Conservation (phyloP, 92 coral and sea anemone genomes). For the Phenganax marumi region DNA sequence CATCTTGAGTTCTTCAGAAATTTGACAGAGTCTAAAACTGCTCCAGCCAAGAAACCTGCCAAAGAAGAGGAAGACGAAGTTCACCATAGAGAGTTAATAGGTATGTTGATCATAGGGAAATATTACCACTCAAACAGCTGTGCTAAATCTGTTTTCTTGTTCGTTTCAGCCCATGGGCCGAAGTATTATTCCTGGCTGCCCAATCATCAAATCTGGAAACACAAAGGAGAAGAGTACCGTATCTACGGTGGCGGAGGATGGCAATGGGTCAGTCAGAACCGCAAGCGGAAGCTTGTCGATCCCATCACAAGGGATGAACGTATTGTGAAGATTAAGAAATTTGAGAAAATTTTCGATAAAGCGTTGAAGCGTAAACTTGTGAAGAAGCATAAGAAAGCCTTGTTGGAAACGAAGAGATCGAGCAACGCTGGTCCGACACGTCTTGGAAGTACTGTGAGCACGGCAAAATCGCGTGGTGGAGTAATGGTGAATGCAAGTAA, state of each 20-base stretch:
- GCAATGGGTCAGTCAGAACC: constrained; percentile 88
- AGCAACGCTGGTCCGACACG: constrained; percentile 17
- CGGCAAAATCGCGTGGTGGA: constrained; percentile 8
- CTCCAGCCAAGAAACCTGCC: constrained; percentile 62
- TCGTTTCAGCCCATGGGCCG: constrained; percentile 49
- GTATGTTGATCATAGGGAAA: constrained; percentile 32
- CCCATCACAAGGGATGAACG: constrained; percentile 60
- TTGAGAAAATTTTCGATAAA: constrained; percentile 68
- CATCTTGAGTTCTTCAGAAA: constrained; percentile 80
- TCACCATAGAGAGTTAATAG: constrained; percentile 56
- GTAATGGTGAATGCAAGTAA: not conserved
- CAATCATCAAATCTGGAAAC: constrained; percentile 96
- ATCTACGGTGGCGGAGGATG: constrained; percentile 97
- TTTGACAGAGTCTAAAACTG: constrained; percentile 67
- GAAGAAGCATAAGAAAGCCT: constrained; percentile 34
- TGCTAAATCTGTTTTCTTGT: not conserved
- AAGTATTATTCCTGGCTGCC: constrained; percentile 97
- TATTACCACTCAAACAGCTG: not conserved
- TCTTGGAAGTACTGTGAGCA: not conserved
- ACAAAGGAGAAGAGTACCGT: constrained; percentile 96
- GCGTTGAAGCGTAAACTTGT: constrained; percentile 43
- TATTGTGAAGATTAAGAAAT: constrained; percentile 71
- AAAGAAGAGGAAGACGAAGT: constrained; percentile 85
- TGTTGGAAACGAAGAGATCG: constrained; percentile 11
- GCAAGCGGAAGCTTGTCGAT: constrained; percentile 65